Evolutionary conservation across 1,140 invertebrate species (phyloP).

Genomic region (Battus philenor): DNA sequence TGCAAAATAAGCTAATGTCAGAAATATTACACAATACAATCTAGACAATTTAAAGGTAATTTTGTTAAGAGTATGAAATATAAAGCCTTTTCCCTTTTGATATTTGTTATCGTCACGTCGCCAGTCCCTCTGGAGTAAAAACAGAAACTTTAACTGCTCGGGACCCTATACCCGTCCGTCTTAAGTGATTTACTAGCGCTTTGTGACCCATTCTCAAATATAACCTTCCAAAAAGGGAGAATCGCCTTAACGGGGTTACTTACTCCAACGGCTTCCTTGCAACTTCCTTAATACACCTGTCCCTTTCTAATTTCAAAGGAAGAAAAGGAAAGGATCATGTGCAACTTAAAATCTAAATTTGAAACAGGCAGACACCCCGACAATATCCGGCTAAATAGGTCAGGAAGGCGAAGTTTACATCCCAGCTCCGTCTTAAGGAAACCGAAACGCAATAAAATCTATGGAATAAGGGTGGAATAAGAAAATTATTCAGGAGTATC

Average conservation of each 20-base stretch:
- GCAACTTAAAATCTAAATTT: conserved; percentile 48
- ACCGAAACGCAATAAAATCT: conserved; percentile 65
- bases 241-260: conserved; percentile 15
- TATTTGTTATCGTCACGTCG: conserved; percentile 44
- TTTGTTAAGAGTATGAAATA: conserved; percentile 6
- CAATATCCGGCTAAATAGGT: conserved; percentile 68
- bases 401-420: conserved; percentile 72
- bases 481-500: conserved; percentile 56
- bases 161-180: conserved; percentile 33
- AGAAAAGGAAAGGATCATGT: conserved; percentile 35
- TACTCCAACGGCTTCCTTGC: conserved; percentile 2
- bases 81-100: conserved; percentile 19
- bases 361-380: conserved; percentile 41
- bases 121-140: conserved; percentile 49
- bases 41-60: no score
- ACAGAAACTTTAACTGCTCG: conserved; percentile 50
- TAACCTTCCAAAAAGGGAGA: conserved; percentile 28
- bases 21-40: no score
- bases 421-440: conserved; percentile 59
- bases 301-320: conserved; percentile 28
- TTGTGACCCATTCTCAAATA: conserved; percentile 43
- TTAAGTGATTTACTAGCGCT: conserved; percentile 65
- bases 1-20: no score
- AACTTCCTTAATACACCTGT: conserved; percentile 21
- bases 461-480: conserved; percentile 53